A percentile compares a stretch with the other conserved stretches of the same genome.
phyloP scores from a whole-genome alignment of 2,113 vertebrate genomes.

The Colistium nudipinnis region DNA sequence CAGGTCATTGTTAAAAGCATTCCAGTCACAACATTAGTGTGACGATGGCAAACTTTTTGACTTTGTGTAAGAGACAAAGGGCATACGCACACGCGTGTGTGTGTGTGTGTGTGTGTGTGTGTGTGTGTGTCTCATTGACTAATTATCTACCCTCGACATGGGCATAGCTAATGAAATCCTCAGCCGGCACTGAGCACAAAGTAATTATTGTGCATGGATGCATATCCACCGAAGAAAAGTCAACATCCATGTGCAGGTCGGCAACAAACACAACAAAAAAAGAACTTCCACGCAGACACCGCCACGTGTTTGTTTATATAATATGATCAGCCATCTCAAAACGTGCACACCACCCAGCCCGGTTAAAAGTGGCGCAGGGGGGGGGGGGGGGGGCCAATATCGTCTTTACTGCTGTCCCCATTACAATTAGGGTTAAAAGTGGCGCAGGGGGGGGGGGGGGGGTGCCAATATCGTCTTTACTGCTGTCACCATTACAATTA shows the following conservation, averaged over 20 bases:
- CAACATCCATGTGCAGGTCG: conserved; percentile 36
- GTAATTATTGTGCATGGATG: conserved; percentile 74
- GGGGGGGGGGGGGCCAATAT: too few species aligned
- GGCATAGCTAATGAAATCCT: conserved; percentile 76
- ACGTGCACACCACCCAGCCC: too few species aligned
- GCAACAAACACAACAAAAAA: too few species aligned
- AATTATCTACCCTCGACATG: conserved; percentile 61
- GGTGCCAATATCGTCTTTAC: conserved; percentile 53
- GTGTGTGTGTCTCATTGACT: conserved; percentile 58
- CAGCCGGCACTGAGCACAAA: conserved; percentile 46
- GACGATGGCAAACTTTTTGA: conserved; percentile 32
- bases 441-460: too few species aligned
- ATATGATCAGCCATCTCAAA: conserved; percentile 5
- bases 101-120: conserved; percentile 28
- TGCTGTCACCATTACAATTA: conserved; percentile 31
- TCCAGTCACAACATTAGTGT: conserved; percentile 16
- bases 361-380: too few species aligned
- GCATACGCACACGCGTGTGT: conserved; percentile 15
- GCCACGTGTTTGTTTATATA: neutral
- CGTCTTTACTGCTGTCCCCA: too few species aligned
- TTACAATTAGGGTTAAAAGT: too few species aligned
- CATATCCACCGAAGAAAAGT: conserved; percentile 24
- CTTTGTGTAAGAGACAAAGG: too few species aligned
- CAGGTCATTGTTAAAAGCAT: conserved; percentile 39
- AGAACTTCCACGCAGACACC: neutral